A percentile compares a stretch with the other conserved stretches of the same genome.
Conservation (phyloP, 1,140 invertebrate species). For the Hypsibius dujardini region DNA sequence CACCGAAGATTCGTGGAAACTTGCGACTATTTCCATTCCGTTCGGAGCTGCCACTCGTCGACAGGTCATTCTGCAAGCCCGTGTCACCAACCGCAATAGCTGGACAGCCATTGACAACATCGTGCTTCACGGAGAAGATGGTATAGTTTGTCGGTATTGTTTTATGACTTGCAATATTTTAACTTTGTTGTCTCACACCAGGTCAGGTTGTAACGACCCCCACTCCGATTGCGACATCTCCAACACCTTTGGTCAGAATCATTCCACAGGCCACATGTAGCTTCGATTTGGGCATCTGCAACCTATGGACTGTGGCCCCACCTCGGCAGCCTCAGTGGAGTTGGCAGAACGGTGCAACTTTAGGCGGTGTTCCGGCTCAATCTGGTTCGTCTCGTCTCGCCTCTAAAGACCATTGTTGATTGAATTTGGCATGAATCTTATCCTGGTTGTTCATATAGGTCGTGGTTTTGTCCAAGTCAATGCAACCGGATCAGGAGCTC, state of each 20-base stretch:
- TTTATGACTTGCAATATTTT: too few relatives aligned
- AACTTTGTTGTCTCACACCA: neutral
- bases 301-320: neutral
- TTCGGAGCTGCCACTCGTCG: too few relatives aligned
- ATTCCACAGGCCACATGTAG: neutral
- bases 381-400: neutral
- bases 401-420: too few relatives aligned
- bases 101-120: neutral
- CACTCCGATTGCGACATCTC: neutral
- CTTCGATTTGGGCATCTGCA: neutral
- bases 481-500: too few relatives aligned
- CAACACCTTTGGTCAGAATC: neutral
- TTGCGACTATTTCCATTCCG: too few relatives aligned
- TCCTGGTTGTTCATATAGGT: too few relatives aligned
- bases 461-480: too few relatives aligned
- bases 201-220: neutral
- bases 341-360: neutral
- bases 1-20: too few relatives aligned
- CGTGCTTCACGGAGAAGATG: neutral
- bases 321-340: neutral
- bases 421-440: too few relatives aligned
- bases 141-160: neutral
- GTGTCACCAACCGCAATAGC: neutral
- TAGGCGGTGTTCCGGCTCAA: neutral
- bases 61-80: neutral